These are phyloP conservation scores for Dynastes hyllus DNA, from an alignment of 2,888 invertebrate species.

Conservation along the genomic window DNA sequence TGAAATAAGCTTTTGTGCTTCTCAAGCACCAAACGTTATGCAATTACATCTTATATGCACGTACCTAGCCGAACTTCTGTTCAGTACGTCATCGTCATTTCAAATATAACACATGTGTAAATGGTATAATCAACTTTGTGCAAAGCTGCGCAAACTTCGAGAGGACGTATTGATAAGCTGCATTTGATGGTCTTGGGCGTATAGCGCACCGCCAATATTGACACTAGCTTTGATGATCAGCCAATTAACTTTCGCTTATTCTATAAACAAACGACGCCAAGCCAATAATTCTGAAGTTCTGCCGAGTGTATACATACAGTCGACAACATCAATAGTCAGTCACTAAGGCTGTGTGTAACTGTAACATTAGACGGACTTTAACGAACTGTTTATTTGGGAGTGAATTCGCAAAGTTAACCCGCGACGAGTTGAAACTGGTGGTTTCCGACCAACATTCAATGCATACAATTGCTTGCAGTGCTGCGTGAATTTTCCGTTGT, in stretches of 20 bases:
- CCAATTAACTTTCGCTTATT: constrained; percentile 23
- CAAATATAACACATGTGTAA: too few species aligned
- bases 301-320: too few species aligned
- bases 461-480: background rate
- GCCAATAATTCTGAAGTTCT: background rate
- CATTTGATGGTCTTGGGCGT: constrained; percentile 1
- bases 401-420: background rate
- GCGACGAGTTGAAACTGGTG: background rate
- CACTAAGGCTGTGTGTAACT: background rate
- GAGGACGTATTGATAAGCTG: background rate
- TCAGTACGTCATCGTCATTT: too few species aligned
- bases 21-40: too few species aligned
- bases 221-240: background rate
- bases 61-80: too few species aligned
- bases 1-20: too few species aligned
- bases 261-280: background rate
- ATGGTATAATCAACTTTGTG: too few species aligned
- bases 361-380: constrained; percentile 13
- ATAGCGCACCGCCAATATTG: background rate
- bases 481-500: background rate
- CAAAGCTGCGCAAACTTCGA: too few species aligned
- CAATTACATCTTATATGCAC: too few species aligned
- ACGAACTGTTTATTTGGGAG: constrained; percentile 19
- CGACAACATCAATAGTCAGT: constrained; percentile 5
- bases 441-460: background rate